A percentile compares a stretch with the other conserved stretches of the same genome.
These are phyloP conservation scores for Ichneumon xanthorius DNA, from an alignment of 2,888 invertebrate species.

Conservation along the genomic window DNA sequence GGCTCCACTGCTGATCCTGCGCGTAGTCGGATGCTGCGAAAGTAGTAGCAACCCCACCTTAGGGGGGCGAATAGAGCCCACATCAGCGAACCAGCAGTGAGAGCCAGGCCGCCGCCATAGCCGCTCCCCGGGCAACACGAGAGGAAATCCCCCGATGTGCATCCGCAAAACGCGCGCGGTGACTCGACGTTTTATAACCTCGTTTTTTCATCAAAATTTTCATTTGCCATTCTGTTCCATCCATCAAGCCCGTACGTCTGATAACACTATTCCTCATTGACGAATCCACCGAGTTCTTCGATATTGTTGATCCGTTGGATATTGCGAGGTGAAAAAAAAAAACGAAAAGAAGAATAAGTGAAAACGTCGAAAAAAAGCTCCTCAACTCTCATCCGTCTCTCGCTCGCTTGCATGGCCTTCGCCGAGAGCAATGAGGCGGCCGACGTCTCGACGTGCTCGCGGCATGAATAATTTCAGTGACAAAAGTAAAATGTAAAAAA, in stretches of 20 bases:
- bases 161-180: constrained; percentile 65
- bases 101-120: constrained; percentile 85
- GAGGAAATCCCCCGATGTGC: constrained; percentile 62
- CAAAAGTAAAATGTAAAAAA: background rate
- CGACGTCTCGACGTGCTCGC: background rate
- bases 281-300: background rate
- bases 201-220: constrained; percentile 56
- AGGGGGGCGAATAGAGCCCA: constrained; percentile 68
- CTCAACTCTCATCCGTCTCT: constrained; percentile 29
- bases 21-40: constrained; percentile 82
- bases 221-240: constrained; percentile 3
- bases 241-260: background rate
- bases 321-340: background rate
- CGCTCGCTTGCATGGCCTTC: background rate
- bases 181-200: constrained; percentile 69
- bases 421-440: background rate
- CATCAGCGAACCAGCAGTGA: constrained; percentile 79
- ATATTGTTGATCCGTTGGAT: background rate
- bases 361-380: background rate
- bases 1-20: constrained; percentile 78
- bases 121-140: constrained; percentile 82
- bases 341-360: background rate
- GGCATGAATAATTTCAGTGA: background rate
- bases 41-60: constrained; percentile 67
- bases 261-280: background rate